These are phyloP conservation scores for Rissa tridactyla DNA, from an alignment of 2,113 vertebrate species.

Conservation along the genomic window DNA sequence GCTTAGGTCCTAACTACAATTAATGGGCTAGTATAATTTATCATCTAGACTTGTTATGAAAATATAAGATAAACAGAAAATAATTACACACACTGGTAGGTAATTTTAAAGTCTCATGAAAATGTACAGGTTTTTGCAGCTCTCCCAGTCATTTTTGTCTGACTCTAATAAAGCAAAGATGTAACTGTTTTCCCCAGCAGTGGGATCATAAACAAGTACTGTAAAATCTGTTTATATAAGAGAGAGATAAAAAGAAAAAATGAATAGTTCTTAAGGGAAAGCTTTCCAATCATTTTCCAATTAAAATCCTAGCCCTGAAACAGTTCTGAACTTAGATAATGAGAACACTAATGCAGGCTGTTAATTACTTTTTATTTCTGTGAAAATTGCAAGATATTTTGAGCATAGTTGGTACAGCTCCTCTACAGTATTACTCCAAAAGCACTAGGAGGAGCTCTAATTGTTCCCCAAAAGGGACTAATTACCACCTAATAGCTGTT, in stretches of 20 bases:
- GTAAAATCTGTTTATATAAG: neutral
- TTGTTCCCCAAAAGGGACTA: conserved; percentile 14
- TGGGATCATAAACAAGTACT: neutral
- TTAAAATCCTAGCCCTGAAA: conserved; percentile 9
- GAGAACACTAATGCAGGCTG: conserved; percentile 12
- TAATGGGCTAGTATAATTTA: neutral
- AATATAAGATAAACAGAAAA: neutral
- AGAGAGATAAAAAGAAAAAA: neutral
- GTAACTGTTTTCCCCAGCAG: neutral
- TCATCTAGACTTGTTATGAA: neutral
- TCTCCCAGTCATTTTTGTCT: neutral
- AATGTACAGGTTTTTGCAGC: neutral
- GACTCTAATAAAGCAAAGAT: neutral
- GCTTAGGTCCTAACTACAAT: neutral
- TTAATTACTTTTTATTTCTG: conserved; percentile 55
- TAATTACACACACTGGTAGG: neutral
- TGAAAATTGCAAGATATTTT: conserved; percentile 38
- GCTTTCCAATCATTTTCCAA: conserved; percentile 18
- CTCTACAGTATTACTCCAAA: neutral
- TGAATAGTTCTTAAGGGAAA: conserved; percentile 17
- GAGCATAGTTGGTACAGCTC: neutral
- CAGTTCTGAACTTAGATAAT: conserved; percentile 4
- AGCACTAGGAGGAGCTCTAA: conserved; percentile 41
- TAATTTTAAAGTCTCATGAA: neutral
- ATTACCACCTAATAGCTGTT: neutral